Evolutionary conservation across 1,140 invertebrate genomes (phyloP).

Genomic region (Drosophila saltans): DNA sequence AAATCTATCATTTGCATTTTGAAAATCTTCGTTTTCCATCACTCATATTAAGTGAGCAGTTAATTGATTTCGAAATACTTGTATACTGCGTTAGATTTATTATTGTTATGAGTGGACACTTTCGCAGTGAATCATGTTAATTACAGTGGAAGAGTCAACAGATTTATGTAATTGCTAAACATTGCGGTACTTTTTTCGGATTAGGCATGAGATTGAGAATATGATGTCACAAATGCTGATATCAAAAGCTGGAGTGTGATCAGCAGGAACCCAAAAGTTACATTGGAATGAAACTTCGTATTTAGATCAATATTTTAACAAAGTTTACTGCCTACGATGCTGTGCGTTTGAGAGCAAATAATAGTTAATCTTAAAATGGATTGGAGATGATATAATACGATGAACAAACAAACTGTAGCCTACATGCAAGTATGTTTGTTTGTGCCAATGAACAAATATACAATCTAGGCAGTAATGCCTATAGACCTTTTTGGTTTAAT

Average conservation of each 20-base stretch:
- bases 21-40: neutral
- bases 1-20: neutral
- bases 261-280: neutral
- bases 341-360: too few species aligned
- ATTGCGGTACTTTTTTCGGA: neutral
- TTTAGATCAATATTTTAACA: neutral
- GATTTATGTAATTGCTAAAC: neutral
- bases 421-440: too few species aligned
- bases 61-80: neutral
- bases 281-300: neutral
- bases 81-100: neutral
- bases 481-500: neutral
- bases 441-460: too few species aligned
- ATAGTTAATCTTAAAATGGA: too few species aligned
- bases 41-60: neutral
- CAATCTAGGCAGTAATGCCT: neutral
- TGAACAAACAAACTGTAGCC: too few species aligned
- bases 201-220: neutral
- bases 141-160: neutral
- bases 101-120: neutral
- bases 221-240: neutral
- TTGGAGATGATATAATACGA: too few species aligned
- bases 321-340: too few species aligned
- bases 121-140: neutral
- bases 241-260: neutral